Evolutionary conservation across 1,140 invertebrate species (phyloP).

Genomic region (Nymphalis io): DNA sequence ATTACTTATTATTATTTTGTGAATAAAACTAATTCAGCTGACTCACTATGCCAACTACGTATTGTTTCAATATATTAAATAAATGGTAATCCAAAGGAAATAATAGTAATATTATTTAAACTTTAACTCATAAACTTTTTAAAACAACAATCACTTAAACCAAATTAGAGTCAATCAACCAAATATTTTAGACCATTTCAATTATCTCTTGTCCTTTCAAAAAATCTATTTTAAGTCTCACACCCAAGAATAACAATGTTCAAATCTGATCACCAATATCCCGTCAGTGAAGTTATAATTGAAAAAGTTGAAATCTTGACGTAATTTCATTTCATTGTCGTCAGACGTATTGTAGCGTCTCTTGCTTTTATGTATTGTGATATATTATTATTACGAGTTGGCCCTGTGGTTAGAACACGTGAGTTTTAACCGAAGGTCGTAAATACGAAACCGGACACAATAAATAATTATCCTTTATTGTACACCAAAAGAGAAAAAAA

Average conservation of each 20-base stretch:
- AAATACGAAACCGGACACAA: too few relatives aligned
- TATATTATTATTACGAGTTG: neutral
- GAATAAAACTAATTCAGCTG: too few relatives aligned
- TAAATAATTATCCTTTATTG: too few relatives aligned
- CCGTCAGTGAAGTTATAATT: conserved; percentile 3
- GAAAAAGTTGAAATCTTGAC: conserved; percentile 5
- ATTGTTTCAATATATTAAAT: too few relatives aligned
- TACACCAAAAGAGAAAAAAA: too few relatives aligned
- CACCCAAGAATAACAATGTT: conserved; percentile 7
- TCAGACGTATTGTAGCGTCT: neutral
- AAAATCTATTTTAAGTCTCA: neutral
- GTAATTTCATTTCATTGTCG: conserved; percentile 4
- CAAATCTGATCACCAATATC: conserved; percentile 2
- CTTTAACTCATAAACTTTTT: too few relatives aligned
- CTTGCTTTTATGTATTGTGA: neutral
- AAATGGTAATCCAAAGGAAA: too few relatives aligned
- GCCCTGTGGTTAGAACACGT: neutral
- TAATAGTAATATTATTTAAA: too few relatives aligned
- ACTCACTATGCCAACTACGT: too few relatives aligned
- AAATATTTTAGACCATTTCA: conserved; percentile 1
- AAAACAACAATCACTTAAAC: neutral
- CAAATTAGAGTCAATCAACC: neutral
- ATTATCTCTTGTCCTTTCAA: neutral
- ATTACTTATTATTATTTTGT: too few relatives aligned
- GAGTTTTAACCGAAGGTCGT: too few relatives aligned